A percentile compares a stretch with the other conserved stretches of the same genome.
phyloP scores from a whole-genome alignment of 2,888 invertebrate genomes.

The Lasius platythorax region DNA sequence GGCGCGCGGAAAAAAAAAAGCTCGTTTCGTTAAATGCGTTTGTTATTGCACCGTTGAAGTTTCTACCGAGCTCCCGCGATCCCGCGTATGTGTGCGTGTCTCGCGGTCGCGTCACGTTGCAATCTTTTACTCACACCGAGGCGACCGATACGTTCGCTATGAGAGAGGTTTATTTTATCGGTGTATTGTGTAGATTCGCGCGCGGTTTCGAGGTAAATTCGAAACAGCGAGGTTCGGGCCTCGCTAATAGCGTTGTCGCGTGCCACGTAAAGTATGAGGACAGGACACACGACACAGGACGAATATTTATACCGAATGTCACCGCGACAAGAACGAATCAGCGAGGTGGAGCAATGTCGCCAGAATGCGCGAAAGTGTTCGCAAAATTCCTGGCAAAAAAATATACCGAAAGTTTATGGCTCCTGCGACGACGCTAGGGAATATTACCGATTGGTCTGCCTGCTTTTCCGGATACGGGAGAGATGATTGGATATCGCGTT shows the following conservation, averaged over 20 bases:
- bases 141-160: background rate
- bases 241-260: background rate
- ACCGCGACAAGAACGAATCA: background rate
- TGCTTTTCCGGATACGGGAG: background rate
- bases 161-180: background rate
- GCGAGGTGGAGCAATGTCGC: background rate
- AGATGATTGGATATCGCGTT: background rate
- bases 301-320: background rate
- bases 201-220: background rate
- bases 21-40: too few species aligned
- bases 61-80: background rate
- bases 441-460: background rate
- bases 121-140: background rate
- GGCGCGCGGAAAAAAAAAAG: too few species aligned
- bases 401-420: background rate
- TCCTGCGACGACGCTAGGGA: background rate
- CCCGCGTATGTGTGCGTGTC: background rate
- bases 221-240: background rate
- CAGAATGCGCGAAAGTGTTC: too few species aligned
- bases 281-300: background rate
- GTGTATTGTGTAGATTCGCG: background rate
- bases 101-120: background rate
- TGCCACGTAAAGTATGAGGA: background rate
- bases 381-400: background rate
- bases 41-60: background rate